A percentile compares a stretch with the other conserved stretches of the same genome.
Evolutionary conservation across 2,113 vertebrate genomes (phyloP).

Genomic region (Upupa epops): DNA sequence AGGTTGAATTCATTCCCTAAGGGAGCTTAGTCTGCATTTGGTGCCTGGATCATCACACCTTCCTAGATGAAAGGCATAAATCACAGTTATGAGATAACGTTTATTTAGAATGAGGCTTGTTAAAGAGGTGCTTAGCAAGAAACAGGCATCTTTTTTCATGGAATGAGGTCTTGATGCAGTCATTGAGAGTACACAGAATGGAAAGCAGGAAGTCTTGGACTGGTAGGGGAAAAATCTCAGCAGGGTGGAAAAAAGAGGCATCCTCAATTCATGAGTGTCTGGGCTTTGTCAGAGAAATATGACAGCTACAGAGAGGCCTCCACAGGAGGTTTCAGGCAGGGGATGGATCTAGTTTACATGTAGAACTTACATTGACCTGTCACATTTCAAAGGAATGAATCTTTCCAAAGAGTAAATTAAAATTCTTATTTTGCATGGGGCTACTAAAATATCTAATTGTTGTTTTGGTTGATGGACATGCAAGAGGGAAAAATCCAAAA

Average conservation of each 20-base stretch:
- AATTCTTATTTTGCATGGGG: neutral
- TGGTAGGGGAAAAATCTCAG: neutral
- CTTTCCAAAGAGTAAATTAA: neutral
- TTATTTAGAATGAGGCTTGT: neutral
- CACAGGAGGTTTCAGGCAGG: neutral
- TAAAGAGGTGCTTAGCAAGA: neutral
- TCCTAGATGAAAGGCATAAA: conserved; percentile 3
- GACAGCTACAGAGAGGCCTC: neutral
- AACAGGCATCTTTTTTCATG: neutral
- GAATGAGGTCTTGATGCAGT: neutral
- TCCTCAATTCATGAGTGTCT: neutral
- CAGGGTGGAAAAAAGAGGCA: neutral
- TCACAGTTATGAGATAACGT: neutral
- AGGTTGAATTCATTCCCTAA: neutral
- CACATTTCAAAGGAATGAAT: neutral
- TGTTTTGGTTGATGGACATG: neutral
- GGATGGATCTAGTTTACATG: accelerated
- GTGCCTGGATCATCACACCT: neutral
- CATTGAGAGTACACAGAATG: accelerated
- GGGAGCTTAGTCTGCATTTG: neutral
- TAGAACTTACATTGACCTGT: neutral
- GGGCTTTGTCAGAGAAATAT: neutral
- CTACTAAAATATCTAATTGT: neutral
- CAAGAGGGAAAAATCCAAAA: neutral
- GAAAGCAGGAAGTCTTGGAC: neutral